Conservation (phyloP, 2,797 vertebrate genomes). For the Hipposideros larvatus region DNA sequence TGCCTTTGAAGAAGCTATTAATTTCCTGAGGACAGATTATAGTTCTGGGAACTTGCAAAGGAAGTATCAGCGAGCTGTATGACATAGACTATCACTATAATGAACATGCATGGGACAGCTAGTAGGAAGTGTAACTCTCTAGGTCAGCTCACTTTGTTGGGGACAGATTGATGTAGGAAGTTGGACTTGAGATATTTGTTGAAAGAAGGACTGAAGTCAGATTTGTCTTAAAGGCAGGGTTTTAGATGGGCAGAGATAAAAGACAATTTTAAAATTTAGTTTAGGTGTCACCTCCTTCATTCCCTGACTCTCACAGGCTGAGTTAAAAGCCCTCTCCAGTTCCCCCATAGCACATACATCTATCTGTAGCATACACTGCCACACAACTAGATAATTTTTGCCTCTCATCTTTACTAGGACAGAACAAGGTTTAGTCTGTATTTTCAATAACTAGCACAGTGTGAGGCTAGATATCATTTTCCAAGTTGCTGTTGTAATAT, state of each 20-base stretch:
- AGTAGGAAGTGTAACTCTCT: neutral
- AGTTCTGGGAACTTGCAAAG: neutral
- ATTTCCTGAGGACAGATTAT: conserved; percentile 46
- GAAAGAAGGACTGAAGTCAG: neutral
- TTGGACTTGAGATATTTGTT: conserved; percentile 48
- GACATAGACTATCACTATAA: neutral
- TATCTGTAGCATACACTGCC: neutral
- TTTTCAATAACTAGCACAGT: neutral
- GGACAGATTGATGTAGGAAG: neutral
- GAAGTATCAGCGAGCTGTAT: neutral
- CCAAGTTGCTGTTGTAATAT: neutral
- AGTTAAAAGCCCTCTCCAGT: conserved; percentile 8
- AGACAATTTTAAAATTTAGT: neutral
- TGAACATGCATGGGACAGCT: neutral
- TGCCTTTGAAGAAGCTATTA: conserved; percentile 25
- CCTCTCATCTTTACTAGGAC: neutral
- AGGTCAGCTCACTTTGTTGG: neutral
- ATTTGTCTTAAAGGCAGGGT: neutral
- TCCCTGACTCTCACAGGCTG: neutral
- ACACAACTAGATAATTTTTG: conserved; percentile 13
- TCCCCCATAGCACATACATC: neutral
- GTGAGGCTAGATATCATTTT: neutral
- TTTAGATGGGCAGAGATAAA: neutral
- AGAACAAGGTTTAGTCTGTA: neutral
- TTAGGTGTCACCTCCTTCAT: neutral